Percentiles rank a stretch among this genome's conserved stretches.
phyloP scores from a whole-genome alignment of 2,888 invertebrate species.

The Pristionchus maxplancki region DNA sequence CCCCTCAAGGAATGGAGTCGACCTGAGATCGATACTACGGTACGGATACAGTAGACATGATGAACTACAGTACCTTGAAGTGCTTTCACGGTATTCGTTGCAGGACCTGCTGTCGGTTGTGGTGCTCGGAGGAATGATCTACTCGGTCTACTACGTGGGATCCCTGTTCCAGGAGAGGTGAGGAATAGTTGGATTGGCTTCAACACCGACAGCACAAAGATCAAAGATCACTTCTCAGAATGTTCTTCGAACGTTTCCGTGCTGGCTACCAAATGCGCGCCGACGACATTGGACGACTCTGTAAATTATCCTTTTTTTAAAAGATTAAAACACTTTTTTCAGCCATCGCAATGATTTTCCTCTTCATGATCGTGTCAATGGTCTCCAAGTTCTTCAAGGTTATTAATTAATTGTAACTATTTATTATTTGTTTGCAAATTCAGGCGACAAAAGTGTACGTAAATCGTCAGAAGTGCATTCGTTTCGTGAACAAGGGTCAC shows the following conservation, averaged over 20 bases:
- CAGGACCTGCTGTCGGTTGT: conserved; percentile 55
- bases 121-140: conserved; percentile 47
- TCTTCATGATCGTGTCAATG: neutral
- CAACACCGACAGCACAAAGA: neutral
- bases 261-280: conserved; percentile 49
- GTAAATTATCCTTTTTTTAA: conserved; percentile 50
- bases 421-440: neutral
- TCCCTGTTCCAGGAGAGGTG: conserved; percentile 51
- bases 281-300: conserved; percentile 59
- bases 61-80: neutral
- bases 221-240: neutral
- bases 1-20: conserved; percentile 63
- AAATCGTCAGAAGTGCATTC: conserved; percentile 32
- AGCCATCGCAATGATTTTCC: neutral
- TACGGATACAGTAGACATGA: conserved; percentile 50
- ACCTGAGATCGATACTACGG: conserved; percentile 56
- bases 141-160: conserved; percentile 54
- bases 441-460: conserved; percentile 30
- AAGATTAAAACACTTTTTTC: neutral
- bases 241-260: conserved; percentile 42
- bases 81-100: neutral
- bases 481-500: conserved; percentile 29
- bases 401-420: neutral
- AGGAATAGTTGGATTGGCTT: neutral
- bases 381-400: conserved; percentile 20